phyloP scores from a whole-genome alignment of 2,888 invertebrate species.

The Tetragonula carbonaria region DNA sequence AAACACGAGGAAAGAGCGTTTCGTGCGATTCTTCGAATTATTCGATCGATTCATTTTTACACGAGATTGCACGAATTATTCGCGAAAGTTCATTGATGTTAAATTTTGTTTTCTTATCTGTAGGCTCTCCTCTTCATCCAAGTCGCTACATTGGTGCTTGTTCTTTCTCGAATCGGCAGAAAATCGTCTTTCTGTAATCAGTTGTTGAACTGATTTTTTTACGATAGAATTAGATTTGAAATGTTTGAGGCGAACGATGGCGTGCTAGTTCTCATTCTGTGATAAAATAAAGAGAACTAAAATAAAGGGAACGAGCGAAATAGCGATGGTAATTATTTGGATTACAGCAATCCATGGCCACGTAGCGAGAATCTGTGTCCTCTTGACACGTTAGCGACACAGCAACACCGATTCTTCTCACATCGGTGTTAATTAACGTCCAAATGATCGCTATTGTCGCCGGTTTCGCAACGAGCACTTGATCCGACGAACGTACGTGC shows the following conservation, averaged over 20 bases:
- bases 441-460: conserved; percentile 43
- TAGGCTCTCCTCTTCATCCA: neutral
- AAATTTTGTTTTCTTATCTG: neutral
- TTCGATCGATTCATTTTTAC: conserved; percentile 5
- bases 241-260: neutral
- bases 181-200: neutral
- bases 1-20: conserved; percentile 4
- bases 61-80: conserved; percentile 7
- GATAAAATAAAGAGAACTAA: neutral
- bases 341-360: conserved; percentile 30
- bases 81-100: neutral
- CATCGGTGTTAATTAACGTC: conserved; percentile 46
- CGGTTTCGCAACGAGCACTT: conserved; percentile 22
- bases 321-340: conserved; percentile 36
- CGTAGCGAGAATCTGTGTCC: conserved; percentile 43
- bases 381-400: conserved; percentile 30
- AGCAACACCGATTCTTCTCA: conserved; percentile 50
- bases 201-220: neutral
- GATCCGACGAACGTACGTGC: neutral
- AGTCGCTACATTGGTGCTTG: neutral
- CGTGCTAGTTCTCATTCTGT: neutral
- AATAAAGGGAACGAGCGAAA: conserved; percentile 9
- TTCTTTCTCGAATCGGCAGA: neutral
- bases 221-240: neutral
- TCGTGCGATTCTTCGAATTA: neutral